Conservation (phyloP, 2,888 invertebrate species). For the Drosophila stalkeri region DNA sequence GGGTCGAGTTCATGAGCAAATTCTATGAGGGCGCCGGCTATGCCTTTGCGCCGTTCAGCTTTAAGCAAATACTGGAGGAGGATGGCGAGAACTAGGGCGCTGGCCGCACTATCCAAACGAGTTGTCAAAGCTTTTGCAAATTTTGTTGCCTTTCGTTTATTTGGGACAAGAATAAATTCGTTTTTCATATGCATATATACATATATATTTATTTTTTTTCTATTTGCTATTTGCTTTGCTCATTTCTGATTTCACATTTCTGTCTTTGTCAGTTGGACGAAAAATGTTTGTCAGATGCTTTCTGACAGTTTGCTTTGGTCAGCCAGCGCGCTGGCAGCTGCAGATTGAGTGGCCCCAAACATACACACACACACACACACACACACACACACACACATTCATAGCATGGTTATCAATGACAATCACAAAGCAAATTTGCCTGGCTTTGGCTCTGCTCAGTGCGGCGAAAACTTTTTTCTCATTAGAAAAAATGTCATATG, state of each 20-base stretch:
- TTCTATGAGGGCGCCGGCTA: slow-evolving; percentile 94
- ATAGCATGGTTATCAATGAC: slow-evolving; percentile 38
- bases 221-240: slow-evolving; percentile 40
- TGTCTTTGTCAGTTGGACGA: slow-evolving; percentile 48
- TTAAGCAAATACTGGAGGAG: slow-evolving; percentile 89
- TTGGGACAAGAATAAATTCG: slow-evolving; percentile 59
- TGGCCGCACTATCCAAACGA: slow-evolving; percentile 52
- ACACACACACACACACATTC: slow-evolving; percentile 11
- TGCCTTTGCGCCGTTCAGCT: slow-evolving; percentile 93
- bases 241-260: slow-evolving; percentile 36
- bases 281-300: slow-evolving; percentile 61
- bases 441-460: slow-evolving; percentile 28
- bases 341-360: slow-evolving; percentile 33
- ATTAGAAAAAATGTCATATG: slow-evolving; percentile 74
- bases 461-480: slow-evolving; percentile 55
- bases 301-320: slow-evolving; percentile 64
- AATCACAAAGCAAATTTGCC: slow-evolving; percentile 67
- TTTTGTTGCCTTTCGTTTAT: slow-evolving; percentile 37
- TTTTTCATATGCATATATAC: slow-evolving; percentile 70
- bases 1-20: slow-evolving; percentile 99
- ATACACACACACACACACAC: slow-evolving; percentile 6
- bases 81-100: slow-evolving; percentile 85
- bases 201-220: too few species aligned
- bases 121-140: slow-evolving; percentile 27
- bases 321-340: slow-evolving; percentile 49